Evolutionary conservation across 2,797 vertebrate genomes (phyloP), one percentile per base, ranked within the genome.

Genomic region (Coendou prehensilis): DNA sequence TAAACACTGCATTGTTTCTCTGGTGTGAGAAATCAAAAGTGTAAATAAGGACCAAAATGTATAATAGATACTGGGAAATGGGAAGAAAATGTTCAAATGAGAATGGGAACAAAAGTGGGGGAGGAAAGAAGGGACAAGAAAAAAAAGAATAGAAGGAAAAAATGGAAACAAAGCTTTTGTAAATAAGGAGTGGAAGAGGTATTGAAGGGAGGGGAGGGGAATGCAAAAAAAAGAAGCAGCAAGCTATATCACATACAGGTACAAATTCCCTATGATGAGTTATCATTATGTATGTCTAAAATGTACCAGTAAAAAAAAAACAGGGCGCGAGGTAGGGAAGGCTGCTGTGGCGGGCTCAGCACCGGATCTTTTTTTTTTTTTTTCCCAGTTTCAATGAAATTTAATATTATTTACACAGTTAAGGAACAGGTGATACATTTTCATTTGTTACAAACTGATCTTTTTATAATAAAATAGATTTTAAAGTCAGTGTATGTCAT

Each of bases 401-500:
- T 98, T 97, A 97, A 97, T 98, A 94, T 95, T 97, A 97, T 97
- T 98, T 97, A 97, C 94, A 97, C 54, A 97, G 81, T 97, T 97
- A 97, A 97, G 15, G 15, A n/a, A n/a, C 33, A 67, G 64, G 15
- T 18, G 33, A 67, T 67, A 67, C 30, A n/a, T 67, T 97, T 97
- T 85, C 92, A 92, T 96, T 96, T 95, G 88, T 96, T 97, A 97
- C 94, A 97, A 97, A 98, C 96, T 96, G 88, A 93, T 93, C 89
- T 97, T 95, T 93, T 91, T 94, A 10, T 97, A 98, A 96, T 97
- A 98, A 97, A 98, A 98, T 94, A 97, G 83, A 94, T 89, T 97
- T 94, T 87, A 96, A 95, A 93, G 94, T 97, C 95, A 96, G 45
- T 95, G 91, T 96, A 86, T 96, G 81, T 97, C 97, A 84, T 97